These are phyloP conservation scores for Trichopria drosophilae DNA, from an alignment of 2,888 invertebrate genomes.

Conservation along the genomic window DNA sequence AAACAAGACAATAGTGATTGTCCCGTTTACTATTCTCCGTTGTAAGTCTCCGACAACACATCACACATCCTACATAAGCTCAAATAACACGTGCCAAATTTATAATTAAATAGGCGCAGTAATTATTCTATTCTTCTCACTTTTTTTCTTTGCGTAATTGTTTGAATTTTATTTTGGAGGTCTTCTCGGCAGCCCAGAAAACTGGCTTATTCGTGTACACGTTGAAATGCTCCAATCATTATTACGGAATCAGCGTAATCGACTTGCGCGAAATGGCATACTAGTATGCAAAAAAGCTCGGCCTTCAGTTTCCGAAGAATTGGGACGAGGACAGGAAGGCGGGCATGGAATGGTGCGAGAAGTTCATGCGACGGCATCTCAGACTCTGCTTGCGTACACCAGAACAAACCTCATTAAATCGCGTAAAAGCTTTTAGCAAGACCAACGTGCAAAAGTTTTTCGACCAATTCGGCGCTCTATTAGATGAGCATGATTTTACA, in stretches of 20 bases:
- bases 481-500: slow-evolving; percentile 13
- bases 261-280: slow-evolving; percentile 21
- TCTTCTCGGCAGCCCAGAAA: slow-evolving; percentile 32
- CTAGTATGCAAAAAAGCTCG: slow-evolving; percentile 24
- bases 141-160: background rate
- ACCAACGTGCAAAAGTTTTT: slow-evolving; percentile 23
- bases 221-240: slow-evolving; percentile 4
- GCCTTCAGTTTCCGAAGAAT: slow-evolving; percentile 6
- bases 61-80: no score
- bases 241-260: slow-evolving; percentile 24
- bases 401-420: slow-evolving; percentile 42
- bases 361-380: slow-evolving; percentile 19
- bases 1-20: no score
- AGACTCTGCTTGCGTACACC: slow-evolving; percentile 12
- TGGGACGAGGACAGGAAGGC: slow-evolving; percentile 20
- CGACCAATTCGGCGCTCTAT: background rate
- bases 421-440: slow-evolving; percentile 30
- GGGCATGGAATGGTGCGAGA: slow-evolving; percentile 16
- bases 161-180: slow-evolving; percentile 21
- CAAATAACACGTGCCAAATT: no score
- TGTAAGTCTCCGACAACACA: no score
- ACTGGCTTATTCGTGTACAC: slow-evolving; percentile 27
- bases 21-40: no score
- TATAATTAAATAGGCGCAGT: no score
- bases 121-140: background rate